Conservation (phyloP, 1,140 invertebrate genomes). For the Brachionus manjavacas region DNA sequence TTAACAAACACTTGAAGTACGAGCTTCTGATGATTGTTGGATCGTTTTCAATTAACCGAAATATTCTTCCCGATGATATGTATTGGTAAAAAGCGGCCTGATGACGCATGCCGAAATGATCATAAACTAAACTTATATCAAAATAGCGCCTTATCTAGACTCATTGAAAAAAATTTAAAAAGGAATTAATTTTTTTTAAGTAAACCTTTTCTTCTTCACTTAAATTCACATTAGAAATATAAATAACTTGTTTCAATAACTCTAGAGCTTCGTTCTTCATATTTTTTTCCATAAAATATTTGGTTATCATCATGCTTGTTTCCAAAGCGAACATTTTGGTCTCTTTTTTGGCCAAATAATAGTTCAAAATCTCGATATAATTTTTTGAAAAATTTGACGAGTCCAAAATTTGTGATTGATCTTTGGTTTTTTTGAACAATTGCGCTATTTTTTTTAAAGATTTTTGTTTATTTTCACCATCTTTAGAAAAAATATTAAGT, state of each 20-base stretch:
- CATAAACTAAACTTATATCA: conserved; percentile 15
- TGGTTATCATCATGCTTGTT: not conserved
- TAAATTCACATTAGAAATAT: not conserved
- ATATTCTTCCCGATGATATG: not conserved
- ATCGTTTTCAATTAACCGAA: not conserved
- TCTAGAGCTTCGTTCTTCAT: not conserved
- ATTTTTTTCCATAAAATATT: conserved; percentile 23
- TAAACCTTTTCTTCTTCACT: conserved; percentile 13
- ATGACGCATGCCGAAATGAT: not conserved
- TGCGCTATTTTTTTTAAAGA: not conserved
- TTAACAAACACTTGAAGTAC: conserved; percentile 4
- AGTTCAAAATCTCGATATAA: not conserved
- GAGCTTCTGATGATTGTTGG: not conserved
- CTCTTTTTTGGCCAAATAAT: not conserved
- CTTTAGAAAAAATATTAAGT: not conserved
- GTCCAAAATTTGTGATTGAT: not conserved
- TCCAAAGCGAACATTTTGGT: not conserved
- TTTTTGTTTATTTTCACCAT: not conserved
- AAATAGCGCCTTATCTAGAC: conserved; percentile 18
- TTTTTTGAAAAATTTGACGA: not conserved
- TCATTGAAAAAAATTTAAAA: not conserved
- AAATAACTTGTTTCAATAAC: not conserved
- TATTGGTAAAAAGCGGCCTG: not conserved
- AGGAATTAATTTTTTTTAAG: too few relatives aligned
- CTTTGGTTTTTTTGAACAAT: not conserved